These are phyloP conservation scores for Cistogaster globosa DNA, from an alignment of 2,888 invertebrate genomes.

Conservation along the genomic window DNA sequence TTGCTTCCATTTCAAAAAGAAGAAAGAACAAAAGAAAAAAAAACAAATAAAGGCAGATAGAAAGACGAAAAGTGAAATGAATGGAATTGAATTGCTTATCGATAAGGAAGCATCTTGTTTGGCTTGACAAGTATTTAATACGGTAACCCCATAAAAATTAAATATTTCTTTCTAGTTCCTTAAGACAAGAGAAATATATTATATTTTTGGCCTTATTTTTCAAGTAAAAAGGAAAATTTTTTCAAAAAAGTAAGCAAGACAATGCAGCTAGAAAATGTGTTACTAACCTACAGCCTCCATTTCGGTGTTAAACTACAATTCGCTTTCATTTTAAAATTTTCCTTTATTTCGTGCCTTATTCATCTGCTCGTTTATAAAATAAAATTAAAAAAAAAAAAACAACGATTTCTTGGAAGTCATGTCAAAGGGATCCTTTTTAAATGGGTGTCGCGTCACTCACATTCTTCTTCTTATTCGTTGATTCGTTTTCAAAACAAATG, in stretches of 20 bases:
- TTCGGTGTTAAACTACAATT: slow-evolving; percentile 58
- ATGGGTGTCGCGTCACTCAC: slow-evolving; percentile 1
- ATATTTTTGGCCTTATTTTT: not conserved
- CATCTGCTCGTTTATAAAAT: not conserved
- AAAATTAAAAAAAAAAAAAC: not conserved
- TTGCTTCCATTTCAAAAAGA: slow-evolving; percentile 43
- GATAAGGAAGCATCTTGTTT: slow-evolving; percentile 65
- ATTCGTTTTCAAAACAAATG: slow-evolving; percentile 59
- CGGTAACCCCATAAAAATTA: slow-evolving; percentile 51
- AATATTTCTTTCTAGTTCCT: slow-evolving; percentile 32
- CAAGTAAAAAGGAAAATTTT: not conserved
- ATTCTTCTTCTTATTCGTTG: not conserved
- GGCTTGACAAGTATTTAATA: slow-evolving; percentile 60
- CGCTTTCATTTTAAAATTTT: slow-evolving; percentile 64
- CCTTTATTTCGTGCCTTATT: slow-evolving; percentile 22
- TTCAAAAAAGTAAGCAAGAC: slow-evolving; percentile 17
- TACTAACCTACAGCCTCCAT: slow-evolving; percentile 70
- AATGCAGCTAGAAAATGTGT: slow-evolving; percentile 48
- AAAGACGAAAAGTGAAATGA: slow-evolving; percentile 32
- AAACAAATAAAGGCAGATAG: slow-evolving; percentile 21
- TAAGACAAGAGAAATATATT: not conserved
- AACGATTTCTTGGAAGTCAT: slow-evolving; percentile 11
- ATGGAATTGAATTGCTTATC: slow-evolving; percentile 67
- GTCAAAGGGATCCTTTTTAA: slow-evolving; percentile 49
- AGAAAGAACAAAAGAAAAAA: not conserved